phyloP scores from a whole-genome alignment of 1,140 invertebrate genomes.

The Heliconius eleuchia region DNA sequence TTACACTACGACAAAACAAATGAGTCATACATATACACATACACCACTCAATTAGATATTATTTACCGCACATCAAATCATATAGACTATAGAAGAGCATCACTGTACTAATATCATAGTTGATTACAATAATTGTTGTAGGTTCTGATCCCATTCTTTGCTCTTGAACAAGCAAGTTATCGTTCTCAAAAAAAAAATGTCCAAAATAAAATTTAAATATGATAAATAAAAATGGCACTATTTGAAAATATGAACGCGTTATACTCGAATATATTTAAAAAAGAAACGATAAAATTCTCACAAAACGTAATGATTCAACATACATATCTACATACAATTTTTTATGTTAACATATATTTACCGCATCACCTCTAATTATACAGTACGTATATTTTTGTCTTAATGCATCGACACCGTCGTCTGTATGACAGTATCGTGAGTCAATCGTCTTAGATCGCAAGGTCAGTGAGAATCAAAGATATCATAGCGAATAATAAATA shows the following conservation, averaged over 20 bases:
- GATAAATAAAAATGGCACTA: too few relatives aligned
- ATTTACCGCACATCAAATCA: neutral
- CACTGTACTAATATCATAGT: too few relatives aligned
- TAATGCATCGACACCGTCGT: neutral
- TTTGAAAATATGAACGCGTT: too few relatives aligned
- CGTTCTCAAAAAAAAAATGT: too few relatives aligned
- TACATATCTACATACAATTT: neutral
- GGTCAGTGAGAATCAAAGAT: neutral
- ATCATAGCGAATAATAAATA: neutral
- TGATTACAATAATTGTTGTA: too few relatives aligned
- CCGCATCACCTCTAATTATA: slow-evolving; percentile 1
- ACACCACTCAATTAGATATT: neutral
- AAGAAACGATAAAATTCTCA: too few relatives aligned
- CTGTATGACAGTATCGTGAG: slow-evolving; percentile 5
- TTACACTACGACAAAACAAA: neutral
- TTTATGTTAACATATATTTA: neutral
- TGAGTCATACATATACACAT: neutral
- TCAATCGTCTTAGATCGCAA: neutral
- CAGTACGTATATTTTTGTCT: neutral
- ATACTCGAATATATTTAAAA: too few relatives aligned
- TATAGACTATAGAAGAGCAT: too few relatives aligned
- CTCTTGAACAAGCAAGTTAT: too few relatives aligned
- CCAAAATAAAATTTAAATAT: too few relatives aligned
- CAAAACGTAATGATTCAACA: neutral
- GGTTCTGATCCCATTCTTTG: too few relatives aligned